Base-by-base conservation (phyloP, 2,888 invertebrate genomes). In the Sceliomorpha sp. region DNA sequence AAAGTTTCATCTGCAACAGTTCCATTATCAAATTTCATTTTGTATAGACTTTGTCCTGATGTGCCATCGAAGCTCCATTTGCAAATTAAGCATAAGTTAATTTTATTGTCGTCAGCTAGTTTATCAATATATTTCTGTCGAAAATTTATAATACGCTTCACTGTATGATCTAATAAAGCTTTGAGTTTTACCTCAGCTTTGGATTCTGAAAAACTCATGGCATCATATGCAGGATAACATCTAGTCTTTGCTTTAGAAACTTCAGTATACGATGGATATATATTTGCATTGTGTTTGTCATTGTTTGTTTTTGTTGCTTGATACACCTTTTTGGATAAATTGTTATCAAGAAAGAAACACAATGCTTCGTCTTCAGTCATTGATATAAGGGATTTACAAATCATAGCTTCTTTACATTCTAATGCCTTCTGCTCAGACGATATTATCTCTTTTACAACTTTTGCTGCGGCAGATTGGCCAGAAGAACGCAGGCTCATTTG, bases 1-100 rank as follows among this genome's bases (percentile, higher is more conserved):
- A 48, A 20, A 36, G 20, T 48, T 34, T 9, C 44, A 13, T 29
- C 13, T 13, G n/a, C n/a, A 45, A 26, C 48, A 39, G 26, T 32
- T 58, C 58, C 31, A 31, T 31, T 12, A 9, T 31, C 31, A 31
- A 31, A 31, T 7, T 31, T 31, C 31, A 31, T 31, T 31, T 31
- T 31, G 31, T 31, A 31, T 7, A 31, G 31, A 31, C 31, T 31
- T 31, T 31, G 31, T n/a, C n/a, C n/a, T n/a, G n/a, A n/a, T n/a
- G n/a, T n/a, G n/a, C n/a, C n/a, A n/a, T n/a, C n/a, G n/a, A 31
- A 31, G 31, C 31, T 12, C 31, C 31, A 31, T 31, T 9, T 31
- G 6, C 9, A 29, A 31, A 31, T 31, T 31, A 31, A 31, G 3
- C 31, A 12, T 31, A 31, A 9, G 9, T 31, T 31, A 31, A 12